A percentile compares a stretch with the other conserved stretches of the same genome.
Conservation (phyloP, 2,113 vertebrate genomes). For the Otolemur garnettii region DNA sequence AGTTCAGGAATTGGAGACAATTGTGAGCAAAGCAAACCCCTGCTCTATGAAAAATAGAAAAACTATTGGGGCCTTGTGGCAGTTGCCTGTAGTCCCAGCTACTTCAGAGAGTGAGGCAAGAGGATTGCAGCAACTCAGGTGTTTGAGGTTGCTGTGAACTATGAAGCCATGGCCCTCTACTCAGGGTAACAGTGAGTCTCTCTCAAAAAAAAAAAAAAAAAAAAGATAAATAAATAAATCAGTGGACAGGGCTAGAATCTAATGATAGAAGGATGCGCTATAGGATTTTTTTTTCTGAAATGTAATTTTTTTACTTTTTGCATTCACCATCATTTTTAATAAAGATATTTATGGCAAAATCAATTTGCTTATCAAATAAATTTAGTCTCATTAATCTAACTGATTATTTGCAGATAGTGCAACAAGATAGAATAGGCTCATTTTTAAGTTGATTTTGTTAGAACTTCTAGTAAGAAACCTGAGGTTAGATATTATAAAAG, state of each 20-base stretch:
- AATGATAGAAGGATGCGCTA: not conserved
- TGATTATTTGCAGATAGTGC: not conserved
- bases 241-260: not conserved
- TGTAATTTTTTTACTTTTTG: not conserved
- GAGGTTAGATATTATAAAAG: not conserved
- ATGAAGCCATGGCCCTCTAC: too few species aligned
- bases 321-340: not conserved
- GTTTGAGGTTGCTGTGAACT: too few species aligned
- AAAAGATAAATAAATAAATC: not conserved
- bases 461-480: not conserved
- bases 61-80: too few species aligned
- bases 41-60: too few species aligned
- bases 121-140: too few species aligned
- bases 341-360: not conserved
- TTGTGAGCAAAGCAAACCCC: too few species aligned
- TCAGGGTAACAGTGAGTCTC: too few species aligned
- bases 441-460: not conserved
- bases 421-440: not conserved
- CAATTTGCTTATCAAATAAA: not conserved
- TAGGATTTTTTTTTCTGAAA: not conserved
- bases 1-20: too few species aligned
- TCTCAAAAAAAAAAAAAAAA: too few species aligned
- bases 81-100: too few species aligned
- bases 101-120: too few species aligned
- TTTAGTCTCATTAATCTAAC: not conserved